Evolutionary conservation across 2,797 vertebrate species (phyloP).

Genomic region (Pelobates cultripes): DNA sequence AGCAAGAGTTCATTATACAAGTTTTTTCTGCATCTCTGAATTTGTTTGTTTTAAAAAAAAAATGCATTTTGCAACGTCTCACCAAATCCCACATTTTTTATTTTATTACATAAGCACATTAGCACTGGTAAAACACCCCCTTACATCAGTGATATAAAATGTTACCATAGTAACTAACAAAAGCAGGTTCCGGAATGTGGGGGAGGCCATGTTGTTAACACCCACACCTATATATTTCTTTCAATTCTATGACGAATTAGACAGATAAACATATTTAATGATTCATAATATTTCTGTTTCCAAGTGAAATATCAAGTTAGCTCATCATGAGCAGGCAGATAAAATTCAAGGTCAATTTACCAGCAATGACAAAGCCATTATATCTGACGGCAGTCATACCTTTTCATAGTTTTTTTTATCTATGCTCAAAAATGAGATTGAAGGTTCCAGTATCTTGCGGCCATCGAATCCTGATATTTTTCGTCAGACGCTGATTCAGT

Average conservation of each 20-base stretch:
- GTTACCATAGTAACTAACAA: conserved; percentile 27
- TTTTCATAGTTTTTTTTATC: no score
- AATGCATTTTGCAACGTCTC: no score
- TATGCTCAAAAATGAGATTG: no score
- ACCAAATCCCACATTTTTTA: neutral
- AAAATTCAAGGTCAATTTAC: no score
- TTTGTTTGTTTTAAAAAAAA: no score
- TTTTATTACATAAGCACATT: neutral
- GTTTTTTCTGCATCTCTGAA: no score
- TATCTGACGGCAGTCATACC: no score
- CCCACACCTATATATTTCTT: conserved; percentile 1
- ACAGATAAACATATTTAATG: neutral
- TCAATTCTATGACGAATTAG: neutral
- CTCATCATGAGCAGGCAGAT: neutral
- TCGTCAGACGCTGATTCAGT: no score
- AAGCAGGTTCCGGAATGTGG: conserved; percentile 6
- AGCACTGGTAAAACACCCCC: neutral
- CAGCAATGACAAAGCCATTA: no score
- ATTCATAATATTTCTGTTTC: neutral
- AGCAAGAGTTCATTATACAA: no score
- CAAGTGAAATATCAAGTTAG: neutral
- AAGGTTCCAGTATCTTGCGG: no score
- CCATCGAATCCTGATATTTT: no score
- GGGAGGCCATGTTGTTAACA: conserved; percentile 14
- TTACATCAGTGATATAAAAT: neutral